Evolutionary conservation across 2,797 vertebrate genomes (phyloP).

Genomic region (Tenualosa thibaudeaui): DNA sequence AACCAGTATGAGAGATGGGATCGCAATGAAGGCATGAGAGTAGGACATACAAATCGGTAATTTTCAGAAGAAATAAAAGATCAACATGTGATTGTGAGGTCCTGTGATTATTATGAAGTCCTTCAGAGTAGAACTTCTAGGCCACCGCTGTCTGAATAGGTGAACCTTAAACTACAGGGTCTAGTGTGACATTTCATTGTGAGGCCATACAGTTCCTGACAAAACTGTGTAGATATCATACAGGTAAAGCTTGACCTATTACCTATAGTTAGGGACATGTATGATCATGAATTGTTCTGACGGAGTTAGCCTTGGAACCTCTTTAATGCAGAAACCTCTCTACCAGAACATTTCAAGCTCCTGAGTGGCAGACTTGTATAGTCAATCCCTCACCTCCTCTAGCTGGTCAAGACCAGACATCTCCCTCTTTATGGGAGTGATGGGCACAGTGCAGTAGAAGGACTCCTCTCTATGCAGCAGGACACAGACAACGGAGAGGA

Average conservation of each 20-base stretch:
- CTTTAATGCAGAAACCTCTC: background rate
- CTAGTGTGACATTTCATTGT: background rate
- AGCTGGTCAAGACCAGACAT: conserved; percentile 84
- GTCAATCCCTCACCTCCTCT: conserved; percentile 81
- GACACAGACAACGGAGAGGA: conserved; percentile 55
- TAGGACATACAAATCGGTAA: background rate
- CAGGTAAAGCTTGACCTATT: background rate
- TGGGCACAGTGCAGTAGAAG: conserved; percentile 91
- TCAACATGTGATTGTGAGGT: background rate
- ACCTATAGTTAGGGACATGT: background rate
- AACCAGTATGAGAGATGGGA: conserved; percentile 12
- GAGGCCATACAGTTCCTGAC: background rate
- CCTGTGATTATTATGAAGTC: background rate
- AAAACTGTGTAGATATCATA: conserved; percentile 3
- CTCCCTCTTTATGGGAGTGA: conserved; percentile 91
- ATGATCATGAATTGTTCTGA: background rate
- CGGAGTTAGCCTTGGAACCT: background rate
- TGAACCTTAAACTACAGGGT: background rate
- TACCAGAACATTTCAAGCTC: background rate
- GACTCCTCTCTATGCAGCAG: conserved; percentile 82
- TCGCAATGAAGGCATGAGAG: background rate
- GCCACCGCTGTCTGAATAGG: background rate
- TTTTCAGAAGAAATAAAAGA: conserved; percentile 6
- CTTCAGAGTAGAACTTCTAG: background rate
- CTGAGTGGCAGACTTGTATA: background rate